Evolutionary conservation across 2,113 vertebrate genomes (phyloP).

Genomic region (Chaetura pelagica): DNA sequence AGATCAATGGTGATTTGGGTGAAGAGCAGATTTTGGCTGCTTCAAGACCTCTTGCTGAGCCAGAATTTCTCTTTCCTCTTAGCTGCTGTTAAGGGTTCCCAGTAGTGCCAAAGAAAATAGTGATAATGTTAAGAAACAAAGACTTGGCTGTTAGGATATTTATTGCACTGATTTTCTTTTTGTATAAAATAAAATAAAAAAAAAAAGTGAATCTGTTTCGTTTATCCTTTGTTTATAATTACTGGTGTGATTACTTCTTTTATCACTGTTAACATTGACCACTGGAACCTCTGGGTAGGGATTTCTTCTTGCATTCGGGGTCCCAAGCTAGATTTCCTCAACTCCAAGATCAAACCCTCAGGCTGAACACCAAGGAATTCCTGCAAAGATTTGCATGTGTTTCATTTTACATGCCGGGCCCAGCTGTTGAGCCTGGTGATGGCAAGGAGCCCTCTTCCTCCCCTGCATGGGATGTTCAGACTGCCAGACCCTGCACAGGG

Average conservation of each 20-base stretch:
- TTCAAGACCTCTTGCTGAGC: conserved; percentile 14
- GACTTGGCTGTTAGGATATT: conserved; percentile 49
- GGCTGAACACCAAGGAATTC: conserved; percentile 13
- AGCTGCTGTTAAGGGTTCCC: neutral
- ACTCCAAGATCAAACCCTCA: conserved; percentile 3
- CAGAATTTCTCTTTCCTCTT: conserved; percentile 40
- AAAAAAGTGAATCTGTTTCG: neutral
- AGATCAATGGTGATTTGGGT: neutral
- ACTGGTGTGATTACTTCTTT: neutral
- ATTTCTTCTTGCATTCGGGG: neutral
- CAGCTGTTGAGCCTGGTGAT: conserved; percentile 52
- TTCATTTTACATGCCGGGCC: conserved; percentile 41
- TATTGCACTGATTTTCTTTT: conserved; percentile 29
- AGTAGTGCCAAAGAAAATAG: conserved; percentile 71
- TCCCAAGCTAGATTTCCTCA: conserved; percentile 4
- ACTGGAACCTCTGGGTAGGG: neutral
- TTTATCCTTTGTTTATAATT: conserved; percentile 41
- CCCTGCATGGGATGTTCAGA: conserved; percentile 34
- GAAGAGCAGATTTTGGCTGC: conserved; percentile 44
- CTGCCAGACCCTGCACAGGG: conserved; percentile 38
- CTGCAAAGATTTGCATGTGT: conserved; percentile 36
- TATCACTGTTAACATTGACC: neutral
- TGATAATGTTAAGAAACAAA: conserved; percentile 61
- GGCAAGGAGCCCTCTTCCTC: conserved; percentile 45
- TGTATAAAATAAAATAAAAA: neutral